These are phyloP conservation scores for Ametastegia equiseti DNA, from an alignment of 2,888 invertebrate species.

Conservation along the genomic window DNA sequence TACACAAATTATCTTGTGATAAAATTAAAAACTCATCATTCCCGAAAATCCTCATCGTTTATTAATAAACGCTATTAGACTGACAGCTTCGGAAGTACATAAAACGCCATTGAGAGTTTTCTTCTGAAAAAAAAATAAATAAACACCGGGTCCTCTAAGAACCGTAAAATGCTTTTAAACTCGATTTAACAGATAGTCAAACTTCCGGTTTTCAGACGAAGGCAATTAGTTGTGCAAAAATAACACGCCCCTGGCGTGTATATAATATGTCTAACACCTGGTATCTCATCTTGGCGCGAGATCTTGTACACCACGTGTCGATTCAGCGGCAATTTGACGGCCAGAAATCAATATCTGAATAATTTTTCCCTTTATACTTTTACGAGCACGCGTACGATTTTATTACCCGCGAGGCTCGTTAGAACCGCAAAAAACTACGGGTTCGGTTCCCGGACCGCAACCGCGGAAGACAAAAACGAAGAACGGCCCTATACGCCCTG, in stretches of 20 bases:
- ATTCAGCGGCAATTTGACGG: constrained; percentile 27
- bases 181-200: background rate
- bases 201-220: background rate
- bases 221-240: background rate
- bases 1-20: background rate
- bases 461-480: constrained; percentile 22
- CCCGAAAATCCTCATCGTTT: background rate
- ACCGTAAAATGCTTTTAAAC: constrained; percentile 11
- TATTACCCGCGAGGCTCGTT: constrained; percentile 48
- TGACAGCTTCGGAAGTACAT: background rate
- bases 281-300: background rate
- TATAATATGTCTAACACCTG: background rate
- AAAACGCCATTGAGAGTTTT: background rate
- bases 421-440: constrained; percentile 31
- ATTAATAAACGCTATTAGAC: background rate
- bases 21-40: background rate
- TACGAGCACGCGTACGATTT: constrained; percentile 48
- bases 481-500: constrained; percentile 34
- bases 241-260: background rate
- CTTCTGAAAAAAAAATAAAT: background rate
- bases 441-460: constrained; percentile 13
- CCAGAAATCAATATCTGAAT: constrained; percentile 46
- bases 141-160: background rate
- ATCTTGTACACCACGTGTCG: constrained; percentile 17
- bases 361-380: constrained; percentile 37